These are phyloP conservation scores for Xanthia togata DNA, from an alignment of 2,888 invertebrate species.

Conservation along the genomic window DNA sequence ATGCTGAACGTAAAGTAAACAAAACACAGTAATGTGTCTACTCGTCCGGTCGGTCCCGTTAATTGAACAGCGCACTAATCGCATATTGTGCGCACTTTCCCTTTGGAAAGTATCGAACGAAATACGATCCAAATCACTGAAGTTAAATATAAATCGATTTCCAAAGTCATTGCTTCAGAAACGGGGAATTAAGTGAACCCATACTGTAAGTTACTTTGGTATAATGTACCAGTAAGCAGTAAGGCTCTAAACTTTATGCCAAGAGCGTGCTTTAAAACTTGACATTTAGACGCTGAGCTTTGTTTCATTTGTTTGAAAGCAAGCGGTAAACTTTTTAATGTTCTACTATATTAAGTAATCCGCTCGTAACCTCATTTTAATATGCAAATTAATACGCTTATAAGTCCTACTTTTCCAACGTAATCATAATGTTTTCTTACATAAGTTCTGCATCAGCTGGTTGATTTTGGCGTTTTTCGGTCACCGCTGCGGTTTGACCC, in stretches of 20 bases:
- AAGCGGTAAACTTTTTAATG: constrained; percentile 45
- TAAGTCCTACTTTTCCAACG: constrained; percentile 35
- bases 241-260: constrained; percentile 48
- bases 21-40: constrained; percentile 56
- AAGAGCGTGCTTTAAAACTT: constrained; percentile 42
- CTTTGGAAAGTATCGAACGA: constrained; percentile 85
- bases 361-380: constrained; percentile 54
- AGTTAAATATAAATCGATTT: constrained; percentile 66
- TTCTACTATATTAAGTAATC: constrained; percentile 46
- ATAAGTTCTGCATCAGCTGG: constrained; percentile 49
- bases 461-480: constrained; percentile 55
- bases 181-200: constrained; percentile 50
- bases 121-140: constrained; percentile 74
- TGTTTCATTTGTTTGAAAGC: constrained; percentile 47
- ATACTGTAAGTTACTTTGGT: constrained; percentile 49
- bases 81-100: constrained; percentile 85
- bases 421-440: constrained; percentile 50
- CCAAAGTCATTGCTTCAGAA: constrained; percentile 65
- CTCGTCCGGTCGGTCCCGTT: constrained; percentile 80
- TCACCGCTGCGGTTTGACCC: constrained; percentile 48
- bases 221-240: constrained; percentile 44
- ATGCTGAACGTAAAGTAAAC: constrained; percentile 57
- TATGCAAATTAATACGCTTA: constrained; percentile 56
- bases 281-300: constrained; percentile 45
- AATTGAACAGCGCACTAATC: constrained; percentile 85